Evolutionary conservation across 2,797 vertebrate species (phyloP), one percentile per base, ranked within the genome.

Genomic region (Siniperca obscura): DNA sequence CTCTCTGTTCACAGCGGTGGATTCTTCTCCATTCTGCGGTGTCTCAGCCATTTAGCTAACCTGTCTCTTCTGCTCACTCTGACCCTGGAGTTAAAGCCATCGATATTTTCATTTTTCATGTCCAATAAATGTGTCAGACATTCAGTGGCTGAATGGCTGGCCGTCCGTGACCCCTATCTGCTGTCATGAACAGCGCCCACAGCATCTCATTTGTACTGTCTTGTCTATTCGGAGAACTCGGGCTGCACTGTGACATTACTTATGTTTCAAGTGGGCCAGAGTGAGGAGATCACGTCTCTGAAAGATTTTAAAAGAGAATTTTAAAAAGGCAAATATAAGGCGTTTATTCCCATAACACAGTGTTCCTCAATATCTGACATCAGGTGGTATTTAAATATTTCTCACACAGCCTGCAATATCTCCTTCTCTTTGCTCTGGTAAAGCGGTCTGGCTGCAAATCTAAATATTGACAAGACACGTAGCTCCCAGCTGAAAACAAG

Each of bases 61-160:
- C 85, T 21, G 68, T 83, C 70, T 88, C 66, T 55, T 44, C 73
- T 30, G 40, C 74, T 53, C 34, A 9, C 70, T 76, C 30, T 72
- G 80, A 91, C 86, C 84, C 83, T 38, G 74, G 75, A 87, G 86
- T 78, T 82, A 76, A 83, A 88, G 52, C 60, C 44, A 70, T 93
- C 81, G 30, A 90, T 90, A 89, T 90, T 91, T 91, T 82, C 65
- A 90, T 92, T 90, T 92, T 89, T 90, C 80, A 84, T 44, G 52
- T 88, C 84, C 85, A 90, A 91, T 94, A 92, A 92, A 90, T 70
- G 79, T 87, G 93, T 90, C 89, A 89, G 70, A 61, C 85, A 17
- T 88, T 90, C 67, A 86, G 69, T 53, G 82, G 75, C 78, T 82
- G 81, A 80, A 81, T 30, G 38, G 80, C 72, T 50, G 66, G 70